Conservation (phyloP, 64 coral and sea anemone species). For the Anthopleura sola region DNA sequence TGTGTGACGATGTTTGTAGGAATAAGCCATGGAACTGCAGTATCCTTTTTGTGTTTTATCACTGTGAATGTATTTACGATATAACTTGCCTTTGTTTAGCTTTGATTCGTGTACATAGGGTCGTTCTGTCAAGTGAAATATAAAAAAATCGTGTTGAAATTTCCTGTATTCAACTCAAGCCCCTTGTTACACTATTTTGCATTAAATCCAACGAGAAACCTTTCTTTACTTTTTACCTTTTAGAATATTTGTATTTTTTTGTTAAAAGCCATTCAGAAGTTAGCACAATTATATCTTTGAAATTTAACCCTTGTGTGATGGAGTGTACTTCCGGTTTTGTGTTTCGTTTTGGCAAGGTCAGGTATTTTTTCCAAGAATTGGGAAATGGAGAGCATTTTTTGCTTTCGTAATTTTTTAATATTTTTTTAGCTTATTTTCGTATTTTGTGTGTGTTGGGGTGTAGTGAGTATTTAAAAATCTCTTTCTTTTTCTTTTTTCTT, state of each 20-base stretch:
- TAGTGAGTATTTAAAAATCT: too few species aligned
- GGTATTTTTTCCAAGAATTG: background rate
- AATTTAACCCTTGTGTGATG: background rate
- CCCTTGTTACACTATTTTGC: background rate
- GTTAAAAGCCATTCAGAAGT: background rate
- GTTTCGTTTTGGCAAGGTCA: background rate
- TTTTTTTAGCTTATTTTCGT: too few species aligned
- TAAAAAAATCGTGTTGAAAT: background rate
- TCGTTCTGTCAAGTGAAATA: background rate
- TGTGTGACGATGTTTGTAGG: slow-evolving; percentile 89
- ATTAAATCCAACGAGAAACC: background rate
- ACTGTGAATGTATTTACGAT: background rate
- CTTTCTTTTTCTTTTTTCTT: too few species aligned
- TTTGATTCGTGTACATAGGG: background rate
- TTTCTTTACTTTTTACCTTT: background rate
- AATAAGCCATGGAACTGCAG: slow-evolving; percentile 83
- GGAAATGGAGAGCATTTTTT: background rate
- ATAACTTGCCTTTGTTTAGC: background rate
- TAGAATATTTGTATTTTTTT: background rate
- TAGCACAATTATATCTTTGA: background rate
- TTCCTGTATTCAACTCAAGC: background rate
- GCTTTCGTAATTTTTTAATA: background rate
- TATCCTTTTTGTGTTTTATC: slow-evolving; percentile 64
- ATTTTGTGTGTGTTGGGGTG: too few species aligned
- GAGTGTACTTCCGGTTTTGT: background rate